Evolutionary conservation across 2,888 invertebrate genomes (phyloP), one percentile per base, ranked within the genome.

Genomic region (Mantis religiosa): DNA sequence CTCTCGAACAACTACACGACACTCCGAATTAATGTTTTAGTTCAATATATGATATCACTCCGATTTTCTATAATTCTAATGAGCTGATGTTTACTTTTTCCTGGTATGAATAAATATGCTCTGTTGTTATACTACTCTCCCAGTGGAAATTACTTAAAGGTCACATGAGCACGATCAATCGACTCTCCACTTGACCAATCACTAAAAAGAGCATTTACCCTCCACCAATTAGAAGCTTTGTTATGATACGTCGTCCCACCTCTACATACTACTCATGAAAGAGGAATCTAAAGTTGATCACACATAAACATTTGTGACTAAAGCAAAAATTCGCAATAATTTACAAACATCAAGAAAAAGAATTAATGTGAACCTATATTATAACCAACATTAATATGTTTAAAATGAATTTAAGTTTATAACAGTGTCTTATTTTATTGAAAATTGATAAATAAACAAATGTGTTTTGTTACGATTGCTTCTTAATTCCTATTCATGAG

Each of bases 91-190:
- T 87, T 88, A 86, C 54, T 41, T n/a, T 82, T 88, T 88, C 88
- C 71, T 82, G 84, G 28, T 28, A 86, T 47, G 28, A 82, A 41
- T 85, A 87, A 81, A 87, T 84, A 88, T 83, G 88, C 81, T 83
- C 34, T 30, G 81, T 54, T 83, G 34, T 30, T 84, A 87, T 85
- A 84, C 87, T 47, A 41, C 82, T 41, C 86, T 28, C 88, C 81
- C 84, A 81, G 41, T 82, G 87, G 89, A 89, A 90, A 90, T 88
- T 90, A 90, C 90, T 90, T 89, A 90, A 91, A 91, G 91, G 91
- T 91, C 91, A 91, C 90, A 90, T 90, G 90, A 90, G 89, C 90
- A 90, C 90, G 90, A 91, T 91, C 91, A 90, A 90, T 91, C 90
- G 90, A 90, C 89, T 89, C 71, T 82, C 25, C 34, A 41, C 83